Evolutionary conservation across 2,113 vertebrate species (phyloP).

Genomic region (Lepus americanus): DNA sequence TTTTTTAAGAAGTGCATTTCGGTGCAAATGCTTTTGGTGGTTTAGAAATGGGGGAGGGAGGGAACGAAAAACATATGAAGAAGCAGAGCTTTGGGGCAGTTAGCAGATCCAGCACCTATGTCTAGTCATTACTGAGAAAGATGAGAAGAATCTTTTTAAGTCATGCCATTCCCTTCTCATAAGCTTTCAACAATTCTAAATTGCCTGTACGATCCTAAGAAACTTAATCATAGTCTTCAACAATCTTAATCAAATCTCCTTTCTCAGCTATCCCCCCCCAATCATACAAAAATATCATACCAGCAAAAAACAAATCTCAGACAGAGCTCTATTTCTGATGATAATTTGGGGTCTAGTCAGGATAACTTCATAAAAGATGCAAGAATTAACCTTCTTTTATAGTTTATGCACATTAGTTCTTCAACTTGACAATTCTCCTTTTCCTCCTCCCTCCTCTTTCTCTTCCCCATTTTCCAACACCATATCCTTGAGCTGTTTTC

Average conservation of each 20-base stretch:
- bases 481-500: not conserved
- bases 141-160: not conserved
- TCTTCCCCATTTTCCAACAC: not conserved
- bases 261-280: not conserved
- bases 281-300: not conserved
- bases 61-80: not conserved
- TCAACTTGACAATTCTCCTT: not conserved
- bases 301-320: not conserved
- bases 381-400: conserved; percentile 2
- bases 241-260: conserved; percentile 25
- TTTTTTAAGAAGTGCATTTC: not conserved
- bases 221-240: conserved; percentile 32
- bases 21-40: not conserved
- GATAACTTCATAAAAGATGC: not conserved
- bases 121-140: not conserved
- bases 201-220: conserved; percentile 18
- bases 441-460: not conserved
- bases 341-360: conserved; percentile 26
- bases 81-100: fast-evolving
- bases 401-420: not conserved
- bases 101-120: not conserved
- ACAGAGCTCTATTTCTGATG: not conserved
- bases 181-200: conserved; percentile 38
- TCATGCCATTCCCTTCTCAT: not conserved
- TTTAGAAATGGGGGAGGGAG: not conserved